These are phyloP conservation scores for Podocnemis expansa DNA, from an alignment of 2,113 vertebrate genomes.

Conservation along the genomic window DNA sequence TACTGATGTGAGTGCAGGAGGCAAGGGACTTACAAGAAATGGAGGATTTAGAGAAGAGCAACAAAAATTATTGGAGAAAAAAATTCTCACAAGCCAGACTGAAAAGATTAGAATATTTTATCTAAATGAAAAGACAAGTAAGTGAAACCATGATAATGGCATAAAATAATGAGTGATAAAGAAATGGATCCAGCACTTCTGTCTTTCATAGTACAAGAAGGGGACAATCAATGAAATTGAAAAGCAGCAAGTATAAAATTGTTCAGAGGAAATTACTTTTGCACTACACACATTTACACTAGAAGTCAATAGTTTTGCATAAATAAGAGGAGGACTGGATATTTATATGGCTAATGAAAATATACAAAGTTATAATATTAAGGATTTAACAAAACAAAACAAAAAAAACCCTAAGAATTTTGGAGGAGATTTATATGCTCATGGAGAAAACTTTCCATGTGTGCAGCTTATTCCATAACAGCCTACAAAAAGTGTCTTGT, in stretches of 20 bases:
- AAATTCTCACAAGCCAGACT: neutral
- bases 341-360: neutral
- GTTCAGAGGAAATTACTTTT: neutral
- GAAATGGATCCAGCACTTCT: neutral
- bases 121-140: neutral
- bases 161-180: neutral
- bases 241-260: neutral
- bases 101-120: neutral
- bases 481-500: neutral
- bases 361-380: neutral
- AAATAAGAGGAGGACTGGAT: neutral
- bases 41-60: neutral
- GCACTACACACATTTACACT: neutral
- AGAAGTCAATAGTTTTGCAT: neutral
- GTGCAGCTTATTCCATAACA: neutral
- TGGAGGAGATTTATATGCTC: neutral
- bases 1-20: neutral
- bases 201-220: fast-evolving
- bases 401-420: too few species aligned
- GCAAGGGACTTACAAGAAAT: neutral
- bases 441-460: neutral
- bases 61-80: neutral
- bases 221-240: neutral
- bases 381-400: neutral
- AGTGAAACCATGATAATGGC: neutral